phyloP scores from a whole-genome alignment of 2,888 invertebrate genomes.

The Andrena fulva region DNA sequence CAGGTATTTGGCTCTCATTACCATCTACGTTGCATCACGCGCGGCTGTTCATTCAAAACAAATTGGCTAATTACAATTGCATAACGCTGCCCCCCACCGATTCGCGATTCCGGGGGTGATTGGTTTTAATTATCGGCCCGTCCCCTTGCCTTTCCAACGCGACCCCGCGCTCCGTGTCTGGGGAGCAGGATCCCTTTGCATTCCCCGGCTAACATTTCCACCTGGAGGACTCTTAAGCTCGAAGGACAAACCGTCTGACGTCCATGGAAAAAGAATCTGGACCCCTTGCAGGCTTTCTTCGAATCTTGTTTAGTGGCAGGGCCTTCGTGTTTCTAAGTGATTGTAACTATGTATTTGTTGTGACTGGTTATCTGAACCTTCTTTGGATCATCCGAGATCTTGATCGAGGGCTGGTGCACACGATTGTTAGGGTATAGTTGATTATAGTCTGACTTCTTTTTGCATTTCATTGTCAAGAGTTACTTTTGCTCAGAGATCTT shows the following conservation, averaged over 20 bases:
- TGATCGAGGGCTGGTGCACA: not conserved
- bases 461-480: no score
- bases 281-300: not conserved
- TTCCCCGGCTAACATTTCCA: not conserved
- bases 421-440: not conserved
- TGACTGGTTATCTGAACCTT: no score
- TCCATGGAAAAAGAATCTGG: not conserved
- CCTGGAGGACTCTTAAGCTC: not conserved
- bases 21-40: constrained; percentile 61
- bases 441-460: not conserved
- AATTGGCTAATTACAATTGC: constrained; percentile 65
- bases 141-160: not conserved
- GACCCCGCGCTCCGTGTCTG: not conserved
- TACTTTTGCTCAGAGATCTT: no score
- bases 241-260: not conserved
- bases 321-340: no score
- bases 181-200: not conserved
- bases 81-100: constrained; percentile 25
- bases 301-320: not conserved
- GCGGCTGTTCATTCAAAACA: constrained; percentile 48
- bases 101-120: constrained; percentile 33
- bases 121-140: constrained; percentile 40
- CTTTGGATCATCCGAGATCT: constrained; percentile 5
- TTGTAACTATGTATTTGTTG: no score
- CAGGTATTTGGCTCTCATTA: constrained; percentile 62